phyloP scores from a whole-genome alignment of 2,797 vertebrate genomes.

The Poeciliopsis gracilis region DNA sequence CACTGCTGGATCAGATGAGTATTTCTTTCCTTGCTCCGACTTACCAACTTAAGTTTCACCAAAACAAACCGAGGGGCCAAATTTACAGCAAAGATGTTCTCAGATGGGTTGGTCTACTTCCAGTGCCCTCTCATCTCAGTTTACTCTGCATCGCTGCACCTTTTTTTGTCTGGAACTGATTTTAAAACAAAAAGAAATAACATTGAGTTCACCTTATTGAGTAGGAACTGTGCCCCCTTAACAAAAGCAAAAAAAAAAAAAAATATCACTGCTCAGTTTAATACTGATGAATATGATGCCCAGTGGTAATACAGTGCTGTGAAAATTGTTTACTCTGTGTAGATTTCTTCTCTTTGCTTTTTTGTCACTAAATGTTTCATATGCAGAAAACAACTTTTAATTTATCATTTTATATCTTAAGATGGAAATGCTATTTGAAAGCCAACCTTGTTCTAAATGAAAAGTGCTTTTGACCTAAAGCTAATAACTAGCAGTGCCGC shows the following conservation, averaged over 20 bases:
- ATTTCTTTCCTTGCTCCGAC: conserved; percentile 49
- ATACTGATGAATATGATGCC: conserved; percentile 7
- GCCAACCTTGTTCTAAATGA: not conserved
- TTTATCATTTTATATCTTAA: not conserved
- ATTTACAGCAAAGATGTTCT: conserved; percentile 26
- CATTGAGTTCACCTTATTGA: conserved; percentile 20
- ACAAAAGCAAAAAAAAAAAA: not conserved
- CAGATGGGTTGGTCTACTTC: conserved; percentile 26
- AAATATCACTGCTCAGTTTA: conserved; percentile 15
- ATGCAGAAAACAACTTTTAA: not conserved
- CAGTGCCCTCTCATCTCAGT: conserved; percentile 20
- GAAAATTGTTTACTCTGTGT: not conserved
- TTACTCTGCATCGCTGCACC: conserved; percentile 26
- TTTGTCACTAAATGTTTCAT: not conserved
- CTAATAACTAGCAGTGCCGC: not conserved
- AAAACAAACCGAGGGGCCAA: conserved; percentile 19
- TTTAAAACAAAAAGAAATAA: conserved; percentile 8
- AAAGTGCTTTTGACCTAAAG: not conserved
- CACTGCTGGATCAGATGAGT: conserved; percentile 29
- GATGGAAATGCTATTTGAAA: not conserved
- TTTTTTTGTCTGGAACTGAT: conserved; percentile 17
- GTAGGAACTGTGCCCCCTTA: conserved; percentile 24
- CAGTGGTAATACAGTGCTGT: not conserved
- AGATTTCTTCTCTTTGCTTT: not conserved
- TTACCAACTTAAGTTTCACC: conserved; percentile 24